Evolutionary conservation across 2,797 vertebrate species (phyloP).

Genomic region (Enteromius treurensis): DNA sequence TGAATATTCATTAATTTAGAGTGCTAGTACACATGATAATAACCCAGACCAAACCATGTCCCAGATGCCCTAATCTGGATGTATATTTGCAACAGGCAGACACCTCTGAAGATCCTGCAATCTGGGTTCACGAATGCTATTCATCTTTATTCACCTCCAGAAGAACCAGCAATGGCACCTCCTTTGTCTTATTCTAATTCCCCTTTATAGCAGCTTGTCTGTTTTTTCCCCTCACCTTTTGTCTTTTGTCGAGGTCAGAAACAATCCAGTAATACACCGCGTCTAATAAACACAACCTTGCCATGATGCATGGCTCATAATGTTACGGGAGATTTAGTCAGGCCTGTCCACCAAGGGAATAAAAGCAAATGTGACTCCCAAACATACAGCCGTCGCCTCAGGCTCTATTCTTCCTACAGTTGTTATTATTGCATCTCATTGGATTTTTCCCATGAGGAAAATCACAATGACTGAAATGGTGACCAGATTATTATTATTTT

Average conservation of each 20-base stretch:
- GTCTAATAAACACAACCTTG: constrained; percentile 51
- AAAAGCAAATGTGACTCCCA: constrained; percentile 32
- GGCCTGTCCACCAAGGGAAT: constrained; percentile 35
- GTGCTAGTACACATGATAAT: constrained; percentile 27
- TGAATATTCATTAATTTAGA: neutral
- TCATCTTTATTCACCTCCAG: constrained; percentile 51
- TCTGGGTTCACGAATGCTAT: constrained; percentile 45
- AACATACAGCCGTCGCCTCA: constrained; percentile 49
- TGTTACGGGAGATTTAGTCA: constrained; percentile 57
- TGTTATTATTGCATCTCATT: constrained; percentile 59
- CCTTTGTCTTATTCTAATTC: constrained; percentile 56
- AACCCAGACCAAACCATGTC: constrained; percentile 29
- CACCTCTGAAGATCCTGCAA: constrained; percentile 49
- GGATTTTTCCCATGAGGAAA: constrained; percentile 65
- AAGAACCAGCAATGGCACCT: neutral
- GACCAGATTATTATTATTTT: constrained; percentile 75
- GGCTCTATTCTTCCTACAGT: constrained; percentile 52
- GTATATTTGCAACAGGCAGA: constrained; percentile 35
- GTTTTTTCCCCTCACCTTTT: constrained; percentile 46
- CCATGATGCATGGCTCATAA: constrained; percentile 52
- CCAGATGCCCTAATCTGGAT: constrained; percentile 52
- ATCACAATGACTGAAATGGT: constrained; percentile 78
- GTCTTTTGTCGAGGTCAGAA: constrained; percentile 39
- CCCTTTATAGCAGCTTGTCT: constrained; percentile 44
- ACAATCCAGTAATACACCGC: constrained; percentile 15